Conservation (phyloP, 2,888 invertebrate genomes). For the Epistrophella euchroma region DNA sequence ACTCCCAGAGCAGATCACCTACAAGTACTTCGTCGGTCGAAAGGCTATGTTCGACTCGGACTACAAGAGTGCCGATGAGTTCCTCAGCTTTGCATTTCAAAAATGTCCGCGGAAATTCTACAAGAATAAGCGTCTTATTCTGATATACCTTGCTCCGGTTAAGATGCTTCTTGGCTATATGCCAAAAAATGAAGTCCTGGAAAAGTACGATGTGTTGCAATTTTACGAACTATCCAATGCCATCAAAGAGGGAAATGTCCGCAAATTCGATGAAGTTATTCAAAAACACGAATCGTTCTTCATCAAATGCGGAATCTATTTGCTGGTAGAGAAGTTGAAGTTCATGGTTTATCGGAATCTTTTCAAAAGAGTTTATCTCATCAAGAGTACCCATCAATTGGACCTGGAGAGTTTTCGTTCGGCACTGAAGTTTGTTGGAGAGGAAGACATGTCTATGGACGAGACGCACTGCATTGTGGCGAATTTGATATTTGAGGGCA, state of each 20-base stretch:
- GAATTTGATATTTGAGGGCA: slow-evolving; percentile 97
- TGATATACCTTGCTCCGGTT: slow-evolving; percentile 97
- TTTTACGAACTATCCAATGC: slow-evolving; percentile 95
- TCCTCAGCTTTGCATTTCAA: slow-evolving; percentile 95
- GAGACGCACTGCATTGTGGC: slow-evolving; percentile 98
- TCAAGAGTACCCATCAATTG: slow-evolving; percentile 93
- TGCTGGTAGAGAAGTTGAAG: slow-evolving; percentile 98
- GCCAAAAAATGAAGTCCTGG: slow-evolving; percentile 92
- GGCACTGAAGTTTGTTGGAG: slow-evolving; percentile 92
- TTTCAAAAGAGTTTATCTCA: slow-evolving; percentile 93
- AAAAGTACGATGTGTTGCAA: slow-evolving; percentile 95
- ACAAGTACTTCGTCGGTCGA: slow-evolving; percentile 97
- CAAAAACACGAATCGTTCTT: slow-evolving; percentile 95
- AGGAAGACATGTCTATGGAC: slow-evolving; percentile 94
- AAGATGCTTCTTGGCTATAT: slow-evolving; percentile 98
- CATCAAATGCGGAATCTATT: slow-evolving; percentile 97
- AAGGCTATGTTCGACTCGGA: slow-evolving; percentile 99
- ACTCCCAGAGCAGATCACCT: slow-evolving; percentile 97
- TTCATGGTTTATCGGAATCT: slow-evolving; percentile 97
- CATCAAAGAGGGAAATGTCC: slow-evolving; percentile 95
- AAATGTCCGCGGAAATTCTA: slow-evolving; percentile 92
- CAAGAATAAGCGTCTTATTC: slow-evolving; percentile 95
- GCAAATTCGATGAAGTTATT: slow-evolving; percentile 92
- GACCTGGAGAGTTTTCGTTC: slow-evolving; percentile 93
- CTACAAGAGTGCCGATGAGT: slow-evolving; percentile 96